phyloP scores from a whole-genome alignment of 2,888 invertebrate species.

The Athalia rosae region DNA sequence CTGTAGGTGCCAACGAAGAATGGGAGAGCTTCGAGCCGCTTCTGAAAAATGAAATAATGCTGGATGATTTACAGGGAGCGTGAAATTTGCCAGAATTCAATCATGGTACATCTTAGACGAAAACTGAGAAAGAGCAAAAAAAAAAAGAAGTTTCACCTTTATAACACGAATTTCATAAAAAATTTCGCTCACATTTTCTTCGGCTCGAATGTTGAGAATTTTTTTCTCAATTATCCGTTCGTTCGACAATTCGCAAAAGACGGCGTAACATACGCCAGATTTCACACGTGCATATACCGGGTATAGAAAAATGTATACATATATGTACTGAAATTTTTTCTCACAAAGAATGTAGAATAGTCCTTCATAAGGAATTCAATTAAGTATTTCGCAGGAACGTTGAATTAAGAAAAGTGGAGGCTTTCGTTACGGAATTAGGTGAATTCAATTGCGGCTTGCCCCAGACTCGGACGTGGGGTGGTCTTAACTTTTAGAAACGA shows the following conservation, averaged over 20 bases:
- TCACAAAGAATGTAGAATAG: not conserved
- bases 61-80: slow-evolving; percentile 24
- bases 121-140: not conserved
- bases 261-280: too few species aligned
- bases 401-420: slow-evolving; percentile 21
- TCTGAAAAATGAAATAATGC: slow-evolving; percentile 29
- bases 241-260: too few species aligned
- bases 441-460: slow-evolving; percentile 27
- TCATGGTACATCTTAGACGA: not conserved
- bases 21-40: slow-evolving; percentile 19
- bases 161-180: too few species aligned
- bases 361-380: slow-evolving; percentile 30
- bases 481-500: slow-evolving; percentile 27
- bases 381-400: slow-evolving; percentile 32
- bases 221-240: too few species aligned
- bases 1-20: slow-evolving; percentile 19
- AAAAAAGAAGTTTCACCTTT: not conserved
- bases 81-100: slow-evolving; percentile 20
- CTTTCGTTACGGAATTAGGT: slow-evolving; percentile 31
- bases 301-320: too few species aligned
- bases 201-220: too few species aligned
- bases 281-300: too few species aligned
- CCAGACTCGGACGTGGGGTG: slow-evolving; percentile 17
- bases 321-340: too few species aligned
- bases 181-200: too few species aligned